These are phyloP conservation scores for Yoshiicerus persimilis DNA, from an alignment of 1,140 invertebrate genomes.

Conservation along the genomic window DNA sequence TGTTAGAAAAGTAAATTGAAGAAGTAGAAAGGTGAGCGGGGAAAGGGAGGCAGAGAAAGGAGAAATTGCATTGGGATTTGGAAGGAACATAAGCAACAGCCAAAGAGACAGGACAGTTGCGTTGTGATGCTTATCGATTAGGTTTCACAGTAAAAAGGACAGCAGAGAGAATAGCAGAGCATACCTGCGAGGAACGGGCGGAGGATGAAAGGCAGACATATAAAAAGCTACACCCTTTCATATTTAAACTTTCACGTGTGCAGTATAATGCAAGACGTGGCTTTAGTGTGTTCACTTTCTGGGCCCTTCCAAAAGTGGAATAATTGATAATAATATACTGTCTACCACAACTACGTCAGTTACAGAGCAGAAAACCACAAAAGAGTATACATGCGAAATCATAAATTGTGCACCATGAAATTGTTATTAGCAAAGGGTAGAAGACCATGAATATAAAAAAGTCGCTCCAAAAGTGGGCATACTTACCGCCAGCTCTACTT, in stretches of 20 bases:
- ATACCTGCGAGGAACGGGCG: background rate
- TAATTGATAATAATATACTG: background rate
- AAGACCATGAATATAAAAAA: background rate
- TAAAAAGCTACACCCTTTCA: background rate
- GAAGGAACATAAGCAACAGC: background rate
- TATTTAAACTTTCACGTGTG: background rate
- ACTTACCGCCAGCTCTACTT: too few species aligned
- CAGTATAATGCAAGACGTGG: background rate
- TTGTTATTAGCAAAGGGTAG: background rate
- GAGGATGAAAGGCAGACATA: background rate
- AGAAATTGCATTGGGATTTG: background rate
- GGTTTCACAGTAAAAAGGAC: background rate
- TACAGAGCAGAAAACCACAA: background rate
- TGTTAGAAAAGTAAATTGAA: background rate
- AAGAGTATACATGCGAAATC: background rate
- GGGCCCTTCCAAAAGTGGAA: background rate
- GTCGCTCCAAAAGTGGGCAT: background rate
- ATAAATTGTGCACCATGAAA: background rate
- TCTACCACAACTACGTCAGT: background rate
- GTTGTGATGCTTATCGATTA: constrained; percentile 5
- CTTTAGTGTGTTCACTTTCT: background rate
- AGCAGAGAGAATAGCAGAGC: background rate
- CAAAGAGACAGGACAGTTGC: background rate
- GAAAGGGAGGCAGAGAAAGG: background rate
- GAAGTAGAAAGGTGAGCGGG: background rate